Base-by-base conservation (phyloP, 1,140 invertebrate species). In the Nylanderia fulva region DNA sequence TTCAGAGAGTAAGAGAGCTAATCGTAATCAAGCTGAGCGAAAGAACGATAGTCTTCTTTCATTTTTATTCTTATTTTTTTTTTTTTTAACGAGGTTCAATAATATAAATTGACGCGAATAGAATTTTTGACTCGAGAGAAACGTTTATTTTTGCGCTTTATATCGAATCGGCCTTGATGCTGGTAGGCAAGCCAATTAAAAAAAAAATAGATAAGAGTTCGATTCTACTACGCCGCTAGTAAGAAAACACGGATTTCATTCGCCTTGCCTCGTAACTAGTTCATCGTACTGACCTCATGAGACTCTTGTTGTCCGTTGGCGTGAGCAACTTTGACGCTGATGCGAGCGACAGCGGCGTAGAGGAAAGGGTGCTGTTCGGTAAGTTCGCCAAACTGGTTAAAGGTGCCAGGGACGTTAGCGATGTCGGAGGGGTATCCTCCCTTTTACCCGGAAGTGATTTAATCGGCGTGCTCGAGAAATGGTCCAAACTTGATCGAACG, bases 301-400 rank as follows among this genome's bases (percentile, higher is more conserved):
- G 94, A 92, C 92, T 91, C 87, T 94, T 94, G 88, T 92, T 93
- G 85, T 95, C 94, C 54, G 92, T 90, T 61, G 92, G 91, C 85
- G 93, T 92, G 86, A 94, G 92, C 86, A 94, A 91, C 90, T 94
- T 94, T 42, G 94, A 95, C 85, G 93, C 90, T 8, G 93, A 94
- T 68, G 94, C 92, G 39, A 94, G 92, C 61, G 94, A 94, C 71
- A 94, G 86, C 54, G 94, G 94, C 84, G 94, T 93, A 79, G 93
- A 94, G 66, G 93, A 91, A 79, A 94, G 93, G 86, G 93, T 94
- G 91, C 90, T 93, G 90, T 90, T 94, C 63, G 94, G 93, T 86
- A 95, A 92, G 91, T 92, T 95, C 74, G 94, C 93, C 91, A 95
- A 92, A 92, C 93, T 95, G 90, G 93, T 95, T 72, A 95, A 86